Percentiles rank a stretch among this genome's conserved stretches.
phyloP scores from a whole-genome alignment of 64 coral and sea anemone genomes.

The Anthopleura sola region DNA sequence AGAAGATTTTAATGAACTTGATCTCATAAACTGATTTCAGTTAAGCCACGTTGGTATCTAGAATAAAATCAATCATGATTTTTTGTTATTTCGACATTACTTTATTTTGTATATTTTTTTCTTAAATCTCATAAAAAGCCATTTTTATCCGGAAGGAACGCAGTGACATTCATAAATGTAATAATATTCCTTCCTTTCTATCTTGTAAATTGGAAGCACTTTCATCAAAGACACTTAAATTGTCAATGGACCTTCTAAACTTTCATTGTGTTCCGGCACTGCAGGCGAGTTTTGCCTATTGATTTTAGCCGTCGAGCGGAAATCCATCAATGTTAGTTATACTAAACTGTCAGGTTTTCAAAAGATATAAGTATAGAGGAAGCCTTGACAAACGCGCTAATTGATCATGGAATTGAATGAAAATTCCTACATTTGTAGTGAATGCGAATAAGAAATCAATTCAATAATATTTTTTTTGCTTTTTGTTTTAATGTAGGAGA shows the following conservation, averaged over 20 bases:
- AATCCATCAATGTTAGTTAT: conserved; percentile 12
- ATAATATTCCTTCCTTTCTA: not conserved
- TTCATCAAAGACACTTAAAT: conserved; percentile 14
- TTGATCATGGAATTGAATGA: not conserved
- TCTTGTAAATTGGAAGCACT: conserved; percentile 20
- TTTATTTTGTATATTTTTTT: not conserved
- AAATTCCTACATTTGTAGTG: not conserved
- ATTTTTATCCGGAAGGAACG: conserved; percentile 5
- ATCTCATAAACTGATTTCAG: not conserved
- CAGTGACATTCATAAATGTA: conserved; percentile 8
- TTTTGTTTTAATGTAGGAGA: conserved; percentile 52
- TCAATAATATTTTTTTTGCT: not conserved
- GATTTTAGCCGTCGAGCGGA: conserved; percentile 8
- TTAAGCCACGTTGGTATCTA: not conserved
- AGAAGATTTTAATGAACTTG: too few species aligned
- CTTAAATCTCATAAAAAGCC: not conserved
- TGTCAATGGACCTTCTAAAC: conserved; percentile 3
- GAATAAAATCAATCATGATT: not conserved
- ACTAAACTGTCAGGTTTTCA: not conserved
- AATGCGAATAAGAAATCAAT: not conserved
- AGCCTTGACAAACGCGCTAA: not conserved
- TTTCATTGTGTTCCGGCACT: conserved; percentile 4
- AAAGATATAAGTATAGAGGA: not conserved
- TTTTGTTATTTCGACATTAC: not conserved
- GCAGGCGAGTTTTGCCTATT: conserved; percentile 2